A percentile compares a stretch with the other conserved stretches of the same genome.
These are phyloP conservation scores for Scaptomyza polygonia DNA, from an alignment of 2,888 invertebrate species.

Conservation along the genomic window DNA sequence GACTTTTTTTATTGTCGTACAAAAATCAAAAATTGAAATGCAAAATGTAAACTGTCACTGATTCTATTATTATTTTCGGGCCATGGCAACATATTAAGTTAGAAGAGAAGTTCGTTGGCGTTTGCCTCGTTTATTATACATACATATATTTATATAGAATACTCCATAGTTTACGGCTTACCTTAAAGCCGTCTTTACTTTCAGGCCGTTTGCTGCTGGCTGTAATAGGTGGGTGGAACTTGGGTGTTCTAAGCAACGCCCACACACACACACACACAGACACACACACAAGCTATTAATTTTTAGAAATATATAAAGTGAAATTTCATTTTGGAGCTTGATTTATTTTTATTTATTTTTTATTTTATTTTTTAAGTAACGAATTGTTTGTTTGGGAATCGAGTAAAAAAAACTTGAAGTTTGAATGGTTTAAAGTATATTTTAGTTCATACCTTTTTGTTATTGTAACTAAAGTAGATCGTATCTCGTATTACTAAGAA, in stretches of 20 bases:
- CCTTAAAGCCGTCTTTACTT: constrained; percentile 52
- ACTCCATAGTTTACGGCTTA: neutral
- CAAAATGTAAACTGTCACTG: neutral
- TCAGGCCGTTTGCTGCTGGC: constrained; percentile 40
- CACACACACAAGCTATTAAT: constrained; percentile 9
- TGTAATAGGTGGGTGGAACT: constrained; percentile 9
- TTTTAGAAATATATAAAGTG: too few species aligned
- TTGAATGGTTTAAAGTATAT: too few species aligned
- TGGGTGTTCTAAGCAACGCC: constrained; percentile 13
- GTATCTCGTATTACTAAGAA: neutral
- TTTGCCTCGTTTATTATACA: too few species aligned
- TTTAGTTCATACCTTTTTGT: too few species aligned
- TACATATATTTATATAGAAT: neutral
- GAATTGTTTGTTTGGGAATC: too few species aligned
- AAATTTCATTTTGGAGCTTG: too few species aligned
- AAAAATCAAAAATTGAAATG: neutral
- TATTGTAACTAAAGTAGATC: neutral
- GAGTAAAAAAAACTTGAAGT: too few species aligned
- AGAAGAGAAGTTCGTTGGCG: constrained; percentile 42
- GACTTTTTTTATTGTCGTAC: neutral
- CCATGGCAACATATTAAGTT: constrained; percentile 34
- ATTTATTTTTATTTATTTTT: too few species aligned
- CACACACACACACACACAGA: constrained; percentile 15
- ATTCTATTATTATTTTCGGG: constrained; percentile 22
- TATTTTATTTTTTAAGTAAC: too few species aligned